phyloP scores from a whole-genome alignment of 2,888 invertebrate genomes.

The Plemyria rubiginata region DNA sequence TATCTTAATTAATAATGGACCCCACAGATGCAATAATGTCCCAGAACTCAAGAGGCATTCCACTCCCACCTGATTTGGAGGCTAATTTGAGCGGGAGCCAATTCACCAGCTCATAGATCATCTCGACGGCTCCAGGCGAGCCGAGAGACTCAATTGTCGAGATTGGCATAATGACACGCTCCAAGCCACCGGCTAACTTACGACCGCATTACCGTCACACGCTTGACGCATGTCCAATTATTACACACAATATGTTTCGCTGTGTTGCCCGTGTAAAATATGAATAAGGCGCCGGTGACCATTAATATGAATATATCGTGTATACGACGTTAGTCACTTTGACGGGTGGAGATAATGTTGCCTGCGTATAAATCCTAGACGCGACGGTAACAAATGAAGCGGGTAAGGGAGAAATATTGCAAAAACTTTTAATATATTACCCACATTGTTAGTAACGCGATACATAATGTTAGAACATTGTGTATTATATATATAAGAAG shows the following conservation, averaged over 20 bases:
- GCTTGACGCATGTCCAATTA: conserved; percentile 83
- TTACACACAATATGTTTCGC: conserved; percentile 77
- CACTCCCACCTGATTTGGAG: conserved; percentile 40
- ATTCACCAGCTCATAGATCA: conserved; percentile 71
- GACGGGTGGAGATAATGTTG: conserved; percentile 78
- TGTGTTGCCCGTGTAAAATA: conserved; percentile 76
- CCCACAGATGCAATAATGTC: conserved; percentile 9
- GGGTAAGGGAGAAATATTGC: conserved; percentile 74
- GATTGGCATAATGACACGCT: conserved; percentile 81
- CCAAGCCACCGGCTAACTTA: conserved; percentile 73
- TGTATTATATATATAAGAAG: conserved; percentile 35
- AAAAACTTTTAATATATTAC: conserved; percentile 74
- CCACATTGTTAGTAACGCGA: conserved; percentile 66
- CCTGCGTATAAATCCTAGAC: conserved; percentile 76
- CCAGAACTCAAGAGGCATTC: conserved; percentile 32
- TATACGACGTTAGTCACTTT: conserved; percentile 68
- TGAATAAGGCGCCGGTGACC: conserved; percentile 68
- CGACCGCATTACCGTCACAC: conserved; percentile 78
- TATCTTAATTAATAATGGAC: neutral
- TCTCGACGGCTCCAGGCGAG: conserved; percentile 48
- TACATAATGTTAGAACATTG: conserved; percentile 43
- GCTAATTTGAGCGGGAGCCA: conserved; percentile 64
- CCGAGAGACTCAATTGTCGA: conserved; percentile 68
- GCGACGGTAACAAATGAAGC: conserved; percentile 72
- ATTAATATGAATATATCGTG: conserved; percentile 69